Base-by-base conservation (phyloP, 2,797 vertebrate species). In the Pampus argenteus region DNA sequence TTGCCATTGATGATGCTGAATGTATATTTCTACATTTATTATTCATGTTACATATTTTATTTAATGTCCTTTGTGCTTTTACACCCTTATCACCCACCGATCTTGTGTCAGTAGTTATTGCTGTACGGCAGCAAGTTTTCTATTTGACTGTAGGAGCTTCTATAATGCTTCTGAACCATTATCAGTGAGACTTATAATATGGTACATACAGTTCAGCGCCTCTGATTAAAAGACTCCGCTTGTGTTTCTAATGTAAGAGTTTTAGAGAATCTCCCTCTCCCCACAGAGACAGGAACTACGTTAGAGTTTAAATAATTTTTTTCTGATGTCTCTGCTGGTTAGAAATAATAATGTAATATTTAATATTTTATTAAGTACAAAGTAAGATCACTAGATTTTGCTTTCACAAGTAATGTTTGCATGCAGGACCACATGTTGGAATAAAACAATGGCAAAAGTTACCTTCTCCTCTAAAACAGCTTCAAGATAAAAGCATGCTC, bases 301-400 rank as follows among this genome's bases (percentile, higher is more conserved):
- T 72, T 50, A n/a, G n/a, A n/a, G n/a, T n/a, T n/a, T n/a, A n/a
- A n/a, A n/a, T n/a, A 75, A 63, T 69, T 59, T 58, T 63, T 51
- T 69, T 44, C 57, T 51, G 2, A 47, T 50, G 48, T 44, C 48
- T 73, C 6, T 60, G 23, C 40, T 61, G 1, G 23, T 59, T 75
- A 23, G 7, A 25, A 48, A 40, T 18, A 57, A 48, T 23, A 48
- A 59, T n/a, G 13, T 28, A 4, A 47, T 51, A 26, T 62, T 62
- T 36, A 9, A 79, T 52, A 3, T 48, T 80, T 71, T 28, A 51
- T 66, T n/a, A n/a, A n/a, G n/a, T n/a, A n/a, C 63, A 79, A 65
- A 57, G 45, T 51, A 26, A 36, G 42, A 52, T 44, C 17, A 4
- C 20, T 52, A 63, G 5, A 45, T 69, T 68, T 47, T 45, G 28